Percentiles rank a stretch among this genome's conserved stretches.
Conservation (phyloP, 2,797 vertebrate species). For the Dicrostonyx torquatus region DNA sequence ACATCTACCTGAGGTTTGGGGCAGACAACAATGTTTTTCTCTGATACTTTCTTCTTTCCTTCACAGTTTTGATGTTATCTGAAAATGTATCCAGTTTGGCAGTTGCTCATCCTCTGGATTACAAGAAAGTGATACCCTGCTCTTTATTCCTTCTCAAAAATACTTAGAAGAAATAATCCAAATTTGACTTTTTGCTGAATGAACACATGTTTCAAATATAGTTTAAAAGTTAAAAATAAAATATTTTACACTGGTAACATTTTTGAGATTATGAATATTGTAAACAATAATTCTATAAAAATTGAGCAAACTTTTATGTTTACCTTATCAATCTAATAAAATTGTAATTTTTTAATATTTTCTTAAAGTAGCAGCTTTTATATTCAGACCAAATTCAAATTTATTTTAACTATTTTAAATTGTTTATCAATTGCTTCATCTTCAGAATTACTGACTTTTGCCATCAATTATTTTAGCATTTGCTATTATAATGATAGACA, state of each 20-base stretch:
- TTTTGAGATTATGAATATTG: constrained; percentile 1
- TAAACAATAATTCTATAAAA: constrained; percentile 36
- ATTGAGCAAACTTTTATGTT: constrained; percentile 1
- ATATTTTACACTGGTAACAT: neutral
- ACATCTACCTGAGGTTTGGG: neutral
- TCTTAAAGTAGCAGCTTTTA: neutral
- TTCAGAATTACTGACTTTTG: neutral
- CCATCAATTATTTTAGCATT: neutral
- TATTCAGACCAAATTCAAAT: constrained; percentile 8
- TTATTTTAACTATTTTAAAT: constrained; percentile 39
- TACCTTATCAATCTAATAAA: neutral
- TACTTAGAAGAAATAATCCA: constrained; percentile 3
- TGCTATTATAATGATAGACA: neutral
- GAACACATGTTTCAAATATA: neutral
- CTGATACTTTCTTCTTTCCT: neutral
- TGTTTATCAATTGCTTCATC: neutral
- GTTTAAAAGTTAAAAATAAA: constrained; percentile 48
- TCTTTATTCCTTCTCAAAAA: constrained; percentile 31
- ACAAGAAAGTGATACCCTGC: constrained; percentile 19
- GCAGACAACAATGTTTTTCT: neutral
- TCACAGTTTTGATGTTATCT: constrained; percentile 6
- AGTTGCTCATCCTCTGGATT: neutral
- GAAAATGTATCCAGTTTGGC: constrained; percentile 1
- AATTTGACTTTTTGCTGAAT: constrained; percentile 3
- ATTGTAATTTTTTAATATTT: constrained; percentile 36